These are phyloP conservation scores for Phthorimaea operculella DNA, from an alignment of 1,140 invertebrate species.

Conservation along the genomic window DNA sequence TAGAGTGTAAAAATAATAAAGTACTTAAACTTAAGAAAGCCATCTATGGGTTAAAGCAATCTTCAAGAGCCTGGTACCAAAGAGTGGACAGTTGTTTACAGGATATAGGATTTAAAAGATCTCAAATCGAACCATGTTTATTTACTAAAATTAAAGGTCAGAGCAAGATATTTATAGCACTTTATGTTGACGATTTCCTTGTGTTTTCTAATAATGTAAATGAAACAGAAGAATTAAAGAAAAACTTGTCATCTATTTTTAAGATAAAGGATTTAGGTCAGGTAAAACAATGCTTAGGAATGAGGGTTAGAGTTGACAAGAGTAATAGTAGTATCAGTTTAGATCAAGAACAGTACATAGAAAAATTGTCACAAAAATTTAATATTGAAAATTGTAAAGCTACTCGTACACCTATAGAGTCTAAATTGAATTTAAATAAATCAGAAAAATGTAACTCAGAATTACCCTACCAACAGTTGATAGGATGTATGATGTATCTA, in stretches of 20 bases:
- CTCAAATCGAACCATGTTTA: neutral
- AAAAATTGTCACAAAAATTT: no score
- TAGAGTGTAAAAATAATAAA: neutral
- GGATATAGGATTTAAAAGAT: neutral
- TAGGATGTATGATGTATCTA: no score
- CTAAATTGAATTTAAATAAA: no score
- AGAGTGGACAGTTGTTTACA: neutral
- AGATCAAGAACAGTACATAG: no score
- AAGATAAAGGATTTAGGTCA: no score
- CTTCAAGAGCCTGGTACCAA: conserved; percentile 3
- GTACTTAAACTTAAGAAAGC: conserved; percentile 1
- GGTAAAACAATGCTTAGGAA: no score
- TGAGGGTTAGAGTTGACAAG: no score
- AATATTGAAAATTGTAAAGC: no score
- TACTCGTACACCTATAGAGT: no score
- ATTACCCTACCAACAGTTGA: no score
- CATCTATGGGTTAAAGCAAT: conserved; percentile 2
- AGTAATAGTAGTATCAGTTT: no score
- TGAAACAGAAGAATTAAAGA: neutral
- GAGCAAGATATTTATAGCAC: neutral
- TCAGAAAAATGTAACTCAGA: no score
- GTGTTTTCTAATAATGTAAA: neutral
- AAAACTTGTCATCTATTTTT: neutral
- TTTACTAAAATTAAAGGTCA: neutral
- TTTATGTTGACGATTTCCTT: neutral